Base-by-base conservation (phyloP, 30 jellyfish, hydroid and myxozoan species). In the Rhopilema esculentum region DNA sequence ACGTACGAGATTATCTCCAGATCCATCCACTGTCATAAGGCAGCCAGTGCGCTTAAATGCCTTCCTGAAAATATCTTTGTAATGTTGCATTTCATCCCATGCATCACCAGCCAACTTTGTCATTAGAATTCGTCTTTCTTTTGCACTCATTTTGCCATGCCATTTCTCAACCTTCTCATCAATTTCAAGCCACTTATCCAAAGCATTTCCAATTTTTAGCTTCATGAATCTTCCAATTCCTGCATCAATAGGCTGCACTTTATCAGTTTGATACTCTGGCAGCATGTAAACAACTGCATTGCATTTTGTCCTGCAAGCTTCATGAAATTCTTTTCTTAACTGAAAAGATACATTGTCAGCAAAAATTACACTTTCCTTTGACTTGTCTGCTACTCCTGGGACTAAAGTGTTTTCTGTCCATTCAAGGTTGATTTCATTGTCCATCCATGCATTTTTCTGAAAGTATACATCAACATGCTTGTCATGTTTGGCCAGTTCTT, bases 231-330 rank as follows among this genome's bases (percentile, higher is more conserved):
- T 27, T 22, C 80, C 80, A 69, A 27, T 22, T 24, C 80, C 80
- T 69, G 80, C 80, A 31, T 69, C 80, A 8, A 69, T 69, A 22
- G 80, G 80, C 61, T 69, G 80, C 16, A 69, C 28, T 28, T 69
- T 69, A 57, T 69, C 80, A 17, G 80, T 69, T 16, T 69, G 80
- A 21, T 69, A 22, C 28, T 69, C 80, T 22, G 80, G 80, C 80
- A 69, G 57, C 50, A 69, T 17, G 57, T 69, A 69, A 22, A 69
- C 16, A 17, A 31, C 28, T 22, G 57, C 16, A 31, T 69, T 69
- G 80, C 24, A 16, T 31, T 69, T 57, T 8, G 24, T 24, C 28
- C 80, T 69, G 80, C 49, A 69, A 17, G 61, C 30, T 22, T 69
- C 80, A 69, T 69, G 80, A 28, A 28, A 69, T 28, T 69, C 9